Percentiles rank a stretch among this genome's conserved stretches.
Conservation (phyloP, 1,140 invertebrate genomes). For the Scaptomyza graminum region DNA sequence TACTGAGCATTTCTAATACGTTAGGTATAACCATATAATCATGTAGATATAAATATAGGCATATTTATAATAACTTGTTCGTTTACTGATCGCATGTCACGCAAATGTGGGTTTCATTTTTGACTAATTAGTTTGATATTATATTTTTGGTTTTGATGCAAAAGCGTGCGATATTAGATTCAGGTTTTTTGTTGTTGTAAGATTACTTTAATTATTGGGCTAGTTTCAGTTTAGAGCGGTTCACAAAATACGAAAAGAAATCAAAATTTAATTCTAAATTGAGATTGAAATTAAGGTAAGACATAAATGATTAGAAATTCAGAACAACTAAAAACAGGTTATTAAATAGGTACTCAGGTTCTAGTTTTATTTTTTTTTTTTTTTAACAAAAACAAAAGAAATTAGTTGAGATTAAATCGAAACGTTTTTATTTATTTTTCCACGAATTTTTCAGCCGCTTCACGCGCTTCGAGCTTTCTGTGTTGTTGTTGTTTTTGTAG, state of each 20-base stretch:
- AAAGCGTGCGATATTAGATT: slow-evolving; percentile 83
- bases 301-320: slow-evolving; percentile 29
- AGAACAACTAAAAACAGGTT: slow-evolving; percentile 39
- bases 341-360: slow-evolving; percentile 24
- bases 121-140: slow-evolving; percentile 44
- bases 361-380: neutral
- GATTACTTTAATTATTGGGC: slow-evolving; percentile 75
- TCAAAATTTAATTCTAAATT: slow-evolving; percentile 50
- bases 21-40: slow-evolving; percentile 55
- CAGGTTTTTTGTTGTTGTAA: slow-evolving; percentile 50
- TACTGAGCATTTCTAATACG: slow-evolving; percentile 74
- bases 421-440: slow-evolving; percentile 38
- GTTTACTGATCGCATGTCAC: slow-evolving; percentile 76
- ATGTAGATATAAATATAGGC: slow-evolving; percentile 55
- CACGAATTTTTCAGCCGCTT: slow-evolving; percentile 39
- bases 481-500: slow-evolving; percentile 45
- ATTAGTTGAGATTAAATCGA: slow-evolving; percentile 33
- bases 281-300: slow-evolving; percentile 26
- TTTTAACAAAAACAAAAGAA: slow-evolving; percentile 7
- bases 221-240: slow-evolving; percentile 79
- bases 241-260: slow-evolving; percentile 68
- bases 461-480: slow-evolving; percentile 8
- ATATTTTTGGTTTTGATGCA: slow-evolving; percentile 71
- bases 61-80: slow-evolving; percentile 57
- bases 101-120: slow-evolving; percentile 62